Evolutionary conservation across 2,888 invertebrate genomes (phyloP), one percentile per base, ranked within the genome.

Genomic region (Caenorhabditis sp.): DNA sequence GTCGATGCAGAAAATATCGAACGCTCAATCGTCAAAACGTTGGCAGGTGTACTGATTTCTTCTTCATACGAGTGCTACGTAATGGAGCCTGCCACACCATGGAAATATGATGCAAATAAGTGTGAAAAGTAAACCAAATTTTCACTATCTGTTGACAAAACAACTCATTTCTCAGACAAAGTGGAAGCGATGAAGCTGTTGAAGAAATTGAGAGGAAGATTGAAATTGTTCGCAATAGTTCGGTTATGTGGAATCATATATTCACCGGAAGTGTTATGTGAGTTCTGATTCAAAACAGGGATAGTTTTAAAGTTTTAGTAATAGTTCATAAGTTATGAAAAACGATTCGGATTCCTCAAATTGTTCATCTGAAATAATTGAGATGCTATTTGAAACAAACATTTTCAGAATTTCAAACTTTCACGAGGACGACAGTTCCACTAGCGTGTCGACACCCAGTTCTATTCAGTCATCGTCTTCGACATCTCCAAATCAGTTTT

Each of bases 41-140:
- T 68, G 22, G 59, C 82, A 1, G 19, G n/a, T 1, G 16, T 66
- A 4, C 10, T 47, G 19, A 47, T 47, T 19, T 7, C n/a, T 61
- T 24, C 59, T 24, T 10, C 10, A 14, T 74, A 79, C 56, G 82
- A 82, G 26, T 19, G 64, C 10, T 82, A 47, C 44, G 38, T 77
- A 2, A 4, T 69, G n/a, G 82, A 82, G 24, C 82, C 82, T 7
- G n/a, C 38, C 12, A 74, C 79, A 1, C 5, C 12, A 0, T 79
- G 79, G 77, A 68, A 28, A 41, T 47, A 77, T 28, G 38, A 68
- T 26, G 74, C 82, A 0, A 7, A 38, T 1, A 47, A 72, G n/a
- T 82, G 82, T 22, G 16, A 35, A 22, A 35, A 31, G 79, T 70
- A 22, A 12, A 28, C 12, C 5, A 8, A 47, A 5, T 66, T 12